phyloP scores from a whole-genome alignment of 2,113 vertebrate genomes.

The Atlantisia rogersi region DNA sequence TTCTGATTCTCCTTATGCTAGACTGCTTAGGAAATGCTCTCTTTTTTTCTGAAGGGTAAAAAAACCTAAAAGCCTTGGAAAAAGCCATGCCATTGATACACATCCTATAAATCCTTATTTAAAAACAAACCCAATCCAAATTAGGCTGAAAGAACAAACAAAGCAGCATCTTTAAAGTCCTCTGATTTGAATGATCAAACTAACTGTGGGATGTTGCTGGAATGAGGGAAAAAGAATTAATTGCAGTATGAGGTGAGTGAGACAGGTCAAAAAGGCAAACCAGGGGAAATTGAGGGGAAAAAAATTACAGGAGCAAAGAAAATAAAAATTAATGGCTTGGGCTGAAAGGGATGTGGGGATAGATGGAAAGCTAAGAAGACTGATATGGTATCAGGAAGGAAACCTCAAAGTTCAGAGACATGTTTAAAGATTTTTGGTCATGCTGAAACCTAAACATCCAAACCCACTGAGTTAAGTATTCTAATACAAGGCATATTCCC shows the following conservation, averaged over 20 bases:
- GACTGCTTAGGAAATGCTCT: background rate
- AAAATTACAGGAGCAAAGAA: background rate
- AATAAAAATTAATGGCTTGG: background rate
- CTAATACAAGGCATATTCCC: background rate
- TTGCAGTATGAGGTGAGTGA: background rate
- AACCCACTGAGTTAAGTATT: background rate
- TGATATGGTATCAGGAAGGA: background rate
- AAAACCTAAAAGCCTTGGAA: background rate
- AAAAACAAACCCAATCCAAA: background rate
- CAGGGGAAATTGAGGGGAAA: background rate
- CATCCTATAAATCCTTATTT: background rate
- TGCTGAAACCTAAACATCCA: background rate
- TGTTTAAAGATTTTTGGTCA: background rate
- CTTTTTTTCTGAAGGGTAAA: background rate
- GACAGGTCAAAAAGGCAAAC: background rate
- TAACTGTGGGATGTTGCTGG: background rate
- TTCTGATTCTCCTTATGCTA: background rate
- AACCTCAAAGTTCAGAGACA: background rate
- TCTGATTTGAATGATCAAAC: background rate
- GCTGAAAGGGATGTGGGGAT: background rate
- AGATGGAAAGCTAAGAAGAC: background rate
- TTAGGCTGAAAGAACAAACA: background rate
- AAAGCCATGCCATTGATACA: background rate
- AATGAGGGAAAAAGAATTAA: background rate
- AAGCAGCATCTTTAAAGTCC: background rate